A percentile compares a stretch with the other conserved stretches of the same genome.
phyloP scores from a whole-genome alignment of 2,888 invertebrate species.

The Acanthosoma haemorrhoidale region DNA sequence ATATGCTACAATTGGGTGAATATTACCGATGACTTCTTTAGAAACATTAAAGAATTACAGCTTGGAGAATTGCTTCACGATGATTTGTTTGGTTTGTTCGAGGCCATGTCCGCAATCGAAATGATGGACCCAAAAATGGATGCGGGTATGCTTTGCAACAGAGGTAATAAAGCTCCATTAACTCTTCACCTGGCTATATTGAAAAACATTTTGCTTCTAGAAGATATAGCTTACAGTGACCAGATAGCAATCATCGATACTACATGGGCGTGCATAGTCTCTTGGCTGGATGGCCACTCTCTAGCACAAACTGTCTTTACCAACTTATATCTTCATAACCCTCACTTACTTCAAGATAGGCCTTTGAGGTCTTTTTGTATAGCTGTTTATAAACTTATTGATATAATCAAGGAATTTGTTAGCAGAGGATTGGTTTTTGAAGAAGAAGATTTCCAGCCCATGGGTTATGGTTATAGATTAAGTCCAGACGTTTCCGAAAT shows the following conservation, averaged over 20 bases:
- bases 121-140: slow-evolving; percentile 99
- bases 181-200: slow-evolving; percentile 82
- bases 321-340: slow-evolving; percentile 89
- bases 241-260: slow-evolving; percentile 91
- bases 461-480: slow-evolving; percentile 82
- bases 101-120: slow-evolving; percentile 99
- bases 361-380: slow-evolving; percentile 80
- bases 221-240: slow-evolving; percentile 69
- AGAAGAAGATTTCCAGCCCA: slow-evolving; percentile 94
- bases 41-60: slow-evolving; percentile 57
- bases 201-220: slow-evolving; percentile 71
- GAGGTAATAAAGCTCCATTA: slow-evolving; percentile 75
- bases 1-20: slow-evolving; percentile 31
- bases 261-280: slow-evolving; percentile 86
- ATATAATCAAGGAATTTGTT: slow-evolving; percentile 82
- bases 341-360: slow-evolving; percentile 75
- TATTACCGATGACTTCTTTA: slow-evolving; percentile 35
- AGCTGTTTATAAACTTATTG: slow-evolving; percentile 80
- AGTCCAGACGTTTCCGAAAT: slow-evolving; percentile 76
- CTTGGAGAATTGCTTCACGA: slow-evolving; percentile 90
- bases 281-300: slow-evolving; percentile 96
- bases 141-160: slow-evolving; percentile 93
- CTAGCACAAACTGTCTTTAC: slow-evolving; percentile 96
- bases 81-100: slow-evolving; percentile 84
- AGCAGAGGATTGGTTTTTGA: slow-evolving; percentile 82